These are phyloP conservation scores for Plagiodera versicolora DNA, from an alignment of 2,888 invertebrate genomes.

Conservation along the genomic window DNA sequence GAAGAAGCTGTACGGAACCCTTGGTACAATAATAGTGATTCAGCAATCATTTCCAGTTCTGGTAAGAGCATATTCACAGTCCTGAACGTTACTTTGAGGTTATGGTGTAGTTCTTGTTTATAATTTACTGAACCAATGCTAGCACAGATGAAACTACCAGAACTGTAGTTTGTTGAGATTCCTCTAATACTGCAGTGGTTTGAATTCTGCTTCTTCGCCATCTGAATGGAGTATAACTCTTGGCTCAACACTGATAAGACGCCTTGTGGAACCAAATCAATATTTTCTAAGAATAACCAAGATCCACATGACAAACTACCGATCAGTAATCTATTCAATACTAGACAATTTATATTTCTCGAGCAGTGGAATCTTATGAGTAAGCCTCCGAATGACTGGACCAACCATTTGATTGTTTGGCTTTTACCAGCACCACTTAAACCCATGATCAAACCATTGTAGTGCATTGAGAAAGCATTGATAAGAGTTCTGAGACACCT, in stretches of 20 bases:
- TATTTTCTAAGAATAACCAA: slow-evolving; percentile 85
- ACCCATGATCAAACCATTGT: slow-evolving; percentile 77
- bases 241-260: slow-evolving; percentile 79
- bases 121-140: slow-evolving; percentile 70
- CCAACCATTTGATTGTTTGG: slow-evolving; percentile 86
- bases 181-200: slow-evolving; percentile 72
- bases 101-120: slow-evolving; percentile 73
- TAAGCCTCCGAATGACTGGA: slow-evolving; percentile 69
- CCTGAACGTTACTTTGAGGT: slow-evolving; percentile 76
- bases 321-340: slow-evolving; percentile 69
- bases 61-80: slow-evolving; percentile 85
- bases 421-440: slow-evolving; percentile 83
- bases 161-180: slow-evolving; percentile 65
- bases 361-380: slow-evolving; percentile 78
- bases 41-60: slow-evolving; percentile 78
- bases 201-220: slow-evolving; percentile 66
- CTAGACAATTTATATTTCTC: slow-evolving; percentile 62
- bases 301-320: slow-evolving; percentile 78
- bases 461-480: slow-evolving; percentile 75
- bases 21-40: slow-evolving; percentile 75
- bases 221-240: slow-evolving; percentile 73
- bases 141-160: slow-evolving; percentile 73
- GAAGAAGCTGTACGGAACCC: slow-evolving; percentile 73
- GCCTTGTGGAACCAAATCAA: slow-evolving; percentile 76
- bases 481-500: slow-evolving; percentile 79